A percentile compares a stretch with the other conserved stretches of the same genome.
Conservation (phyloP, 92 coral and sea anemone species). For the Montipora capitata region DNA sequence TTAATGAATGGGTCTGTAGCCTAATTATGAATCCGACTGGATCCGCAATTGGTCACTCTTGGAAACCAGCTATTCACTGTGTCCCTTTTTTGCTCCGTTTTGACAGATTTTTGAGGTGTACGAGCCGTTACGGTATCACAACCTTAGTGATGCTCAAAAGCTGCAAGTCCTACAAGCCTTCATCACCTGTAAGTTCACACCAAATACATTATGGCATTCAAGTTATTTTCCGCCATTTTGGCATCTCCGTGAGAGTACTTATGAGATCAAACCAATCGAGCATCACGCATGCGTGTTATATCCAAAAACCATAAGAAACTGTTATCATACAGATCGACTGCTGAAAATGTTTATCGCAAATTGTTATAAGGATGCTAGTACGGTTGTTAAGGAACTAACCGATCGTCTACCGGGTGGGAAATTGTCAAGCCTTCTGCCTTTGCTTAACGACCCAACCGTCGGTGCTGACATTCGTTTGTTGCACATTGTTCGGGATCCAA, state of each 20-base stretch:
- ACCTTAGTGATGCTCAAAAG: slow-evolving; percentile 20
- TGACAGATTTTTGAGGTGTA: slow-evolving; percentile 39
- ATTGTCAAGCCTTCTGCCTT: slow-evolving; percentile 31
- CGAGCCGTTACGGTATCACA: slow-evolving; percentile 39
- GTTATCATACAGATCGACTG: slow-evolving; percentile 11
- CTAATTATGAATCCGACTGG: no score
- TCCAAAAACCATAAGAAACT: not conserved
- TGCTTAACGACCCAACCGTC: not conserved
- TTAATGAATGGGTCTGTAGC: not conserved
- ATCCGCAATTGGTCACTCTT: no score
- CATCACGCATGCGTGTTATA: slow-evolving; percentile 16
- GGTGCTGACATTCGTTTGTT: slow-evolving; percentile 32
- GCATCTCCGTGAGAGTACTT: slow-evolving; percentile 14
- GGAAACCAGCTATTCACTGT: not conserved
- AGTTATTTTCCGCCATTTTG: slow-evolving; percentile 43
- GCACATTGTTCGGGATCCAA: slow-evolving; percentile 56
- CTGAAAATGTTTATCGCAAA: not conserved
- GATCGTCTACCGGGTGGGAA: slow-evolving; percentile 6
- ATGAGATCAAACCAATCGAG: not conserved
- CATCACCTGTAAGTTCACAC: slow-evolving; percentile 11
- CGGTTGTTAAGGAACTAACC: slow-evolving; percentile 28
- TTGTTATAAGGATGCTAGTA: slow-evolving; percentile 13
- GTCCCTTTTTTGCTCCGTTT: not conserved
- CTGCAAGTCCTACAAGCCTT: slow-evolving; percentile 16
- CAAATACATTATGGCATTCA: slow-evolving; percentile 25